Conservation (phyloP, 2,797 vertebrate genomes). For the Loris lydekkerianus region DNA sequence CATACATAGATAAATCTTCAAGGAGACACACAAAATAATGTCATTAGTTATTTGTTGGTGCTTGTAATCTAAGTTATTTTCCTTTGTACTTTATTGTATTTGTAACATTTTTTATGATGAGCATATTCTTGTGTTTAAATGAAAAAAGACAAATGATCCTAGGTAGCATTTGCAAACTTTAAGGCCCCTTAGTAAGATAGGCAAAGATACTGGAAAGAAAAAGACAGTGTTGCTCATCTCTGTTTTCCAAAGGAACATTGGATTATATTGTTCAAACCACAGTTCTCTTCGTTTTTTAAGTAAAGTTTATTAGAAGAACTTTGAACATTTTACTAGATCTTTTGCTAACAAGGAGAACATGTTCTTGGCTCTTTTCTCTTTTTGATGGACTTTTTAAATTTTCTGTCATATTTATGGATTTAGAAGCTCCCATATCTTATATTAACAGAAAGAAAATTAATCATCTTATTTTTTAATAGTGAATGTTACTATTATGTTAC, state of each 20-base stretch:
- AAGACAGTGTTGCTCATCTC: background rate
- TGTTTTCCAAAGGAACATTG: background rate
- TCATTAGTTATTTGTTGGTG: background rate
- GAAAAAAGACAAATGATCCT: background rate
- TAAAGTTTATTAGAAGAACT: background rate
- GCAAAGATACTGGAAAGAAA: background rate
- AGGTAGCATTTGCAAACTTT: background rate
- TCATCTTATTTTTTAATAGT: constrained; percentile 2
- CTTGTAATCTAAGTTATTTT: background rate
- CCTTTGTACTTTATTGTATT: background rate
- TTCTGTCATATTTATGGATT: background rate
- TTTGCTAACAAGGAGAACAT: background rate
- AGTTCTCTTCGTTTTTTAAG: background rate
- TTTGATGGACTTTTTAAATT: background rate
- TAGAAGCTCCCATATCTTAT: background rate
- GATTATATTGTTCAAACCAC: background rate
- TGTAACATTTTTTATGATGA: background rate
- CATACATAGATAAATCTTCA: background rate
- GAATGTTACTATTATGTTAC: background rate
- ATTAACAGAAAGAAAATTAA: background rate
- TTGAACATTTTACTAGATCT: background rate
- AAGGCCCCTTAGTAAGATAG: background rate
- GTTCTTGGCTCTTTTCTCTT: background rate
- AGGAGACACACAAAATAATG: background rate
- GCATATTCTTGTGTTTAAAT: background rate